Conservation (phyloP, 2,113 vertebrate genomes). For the Ptilonorhynchus violaceus region DNA sequence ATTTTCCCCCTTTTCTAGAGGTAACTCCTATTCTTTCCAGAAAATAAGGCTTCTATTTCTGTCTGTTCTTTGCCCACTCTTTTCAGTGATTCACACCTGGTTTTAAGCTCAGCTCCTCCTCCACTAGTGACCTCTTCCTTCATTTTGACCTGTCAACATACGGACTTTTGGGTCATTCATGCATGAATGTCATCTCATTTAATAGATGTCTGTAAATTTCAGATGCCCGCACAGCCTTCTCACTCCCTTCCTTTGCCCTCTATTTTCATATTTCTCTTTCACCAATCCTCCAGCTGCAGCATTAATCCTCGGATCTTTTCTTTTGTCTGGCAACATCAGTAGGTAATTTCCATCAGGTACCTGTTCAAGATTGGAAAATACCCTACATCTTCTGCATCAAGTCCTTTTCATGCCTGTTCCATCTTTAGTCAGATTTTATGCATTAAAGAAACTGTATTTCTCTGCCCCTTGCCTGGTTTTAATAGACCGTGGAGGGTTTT, state of each 20-base stretch:
- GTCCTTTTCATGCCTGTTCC: not conserved
- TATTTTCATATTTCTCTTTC: not conserved
- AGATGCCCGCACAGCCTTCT: not conserved
- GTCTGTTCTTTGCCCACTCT: not conserved
- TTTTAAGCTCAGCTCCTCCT: not conserved
- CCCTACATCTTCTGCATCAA: conserved; percentile 4
- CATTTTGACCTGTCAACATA: not conserved
- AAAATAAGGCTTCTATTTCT: not conserved
- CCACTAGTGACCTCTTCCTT: not conserved
- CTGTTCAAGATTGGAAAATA: conserved; percentile 17
- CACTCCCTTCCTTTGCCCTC: not conserved
- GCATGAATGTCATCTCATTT: not conserved
- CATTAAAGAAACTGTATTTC: not conserved
- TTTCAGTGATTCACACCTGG: not conserved
- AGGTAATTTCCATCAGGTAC: conserved; percentile 5
- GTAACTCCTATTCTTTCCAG: not conserved
- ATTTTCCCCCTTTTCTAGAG: not conserved
- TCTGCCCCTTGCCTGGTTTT: not conserved
- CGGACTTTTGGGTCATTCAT: not conserved
- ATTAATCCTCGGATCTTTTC: conserved; percentile 9
- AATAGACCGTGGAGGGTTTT: not conserved
- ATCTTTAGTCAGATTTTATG: not conserved
- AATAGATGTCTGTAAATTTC: not conserved
- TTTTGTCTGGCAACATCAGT: conserved; percentile 23
- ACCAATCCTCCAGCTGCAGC: not conserved